Percentiles rank a stretch among this genome's conserved stretches.
Evolutionary conservation across 1,140 invertebrate species (phyloP).

Genomic region (Pissodes strobi): DNA sequence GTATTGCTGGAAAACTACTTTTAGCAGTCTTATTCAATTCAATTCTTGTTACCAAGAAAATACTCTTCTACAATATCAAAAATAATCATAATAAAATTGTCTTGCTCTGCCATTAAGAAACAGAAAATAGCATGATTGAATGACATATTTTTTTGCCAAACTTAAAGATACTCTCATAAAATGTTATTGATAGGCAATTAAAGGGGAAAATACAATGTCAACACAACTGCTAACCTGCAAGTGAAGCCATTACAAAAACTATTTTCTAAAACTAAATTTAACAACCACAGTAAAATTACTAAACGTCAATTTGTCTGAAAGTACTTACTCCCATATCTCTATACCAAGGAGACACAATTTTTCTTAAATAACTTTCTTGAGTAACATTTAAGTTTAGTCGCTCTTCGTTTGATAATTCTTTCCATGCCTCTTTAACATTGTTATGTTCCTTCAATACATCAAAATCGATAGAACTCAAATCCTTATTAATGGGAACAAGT

Average conservation of each 20-base stretch:
- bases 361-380: conserved; percentile 66
- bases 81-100: too few relatives aligned
- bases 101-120: too few relatives aligned
- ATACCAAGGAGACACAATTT: conserved; percentile 87
- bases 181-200: too few relatives aligned
- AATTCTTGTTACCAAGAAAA: not conserved
- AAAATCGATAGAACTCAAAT: conserved; percentile 66
- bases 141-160: too few relatives aligned
- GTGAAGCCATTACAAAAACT: too few relatives aligned
- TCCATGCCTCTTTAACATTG: conserved; percentile 44
- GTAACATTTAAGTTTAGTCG: conserved; percentile 66
- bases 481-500: conserved; percentile 69
- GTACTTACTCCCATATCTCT: conserved; percentile 59
- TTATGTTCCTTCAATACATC: conserved; percentile 58
- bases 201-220: too few relatives aligned
- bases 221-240: too few relatives aligned
- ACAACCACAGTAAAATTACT: too few relatives aligned
- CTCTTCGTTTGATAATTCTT: conserved; percentile 58
- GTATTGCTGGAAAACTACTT: not conserved
- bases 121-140: too few relatives aligned
- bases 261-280: too few relatives aligned
- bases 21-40: not conserved
- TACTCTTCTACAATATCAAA: not conserved
- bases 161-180: too few relatives aligned
- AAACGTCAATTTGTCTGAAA: too few relatives aligned